Percentiles rank a stretch among this genome's conserved stretches.
Conservation (phyloP, 2,888 invertebrate genomes). For the Panopea generosa region DNA sequence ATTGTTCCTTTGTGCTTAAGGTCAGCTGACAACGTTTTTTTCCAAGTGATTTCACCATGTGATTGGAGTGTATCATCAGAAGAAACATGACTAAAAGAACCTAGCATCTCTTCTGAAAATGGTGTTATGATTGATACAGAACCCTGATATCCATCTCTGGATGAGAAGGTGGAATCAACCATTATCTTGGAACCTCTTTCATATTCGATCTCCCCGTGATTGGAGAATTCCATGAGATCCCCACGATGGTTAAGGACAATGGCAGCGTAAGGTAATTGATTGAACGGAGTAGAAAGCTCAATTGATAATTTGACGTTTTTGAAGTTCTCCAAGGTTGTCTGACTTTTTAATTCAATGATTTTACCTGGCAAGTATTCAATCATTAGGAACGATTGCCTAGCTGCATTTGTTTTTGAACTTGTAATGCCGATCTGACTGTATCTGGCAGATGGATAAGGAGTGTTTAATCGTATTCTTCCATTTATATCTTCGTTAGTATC, state of each 20-base stretch:
- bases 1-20: slow-evolving; percentile 27
- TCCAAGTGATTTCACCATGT: slow-evolving; percentile 30
- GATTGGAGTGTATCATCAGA: slow-evolving; percentile 23
- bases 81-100: slow-evolving; percentile 27
- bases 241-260: slow-evolving; percentile 30
- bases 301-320: slow-evolving; percentile 23
- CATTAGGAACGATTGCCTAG: slow-evolving; percentile 21
- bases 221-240: slow-evolving; percentile 22
- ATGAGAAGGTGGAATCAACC: slow-evolving; percentile 26
- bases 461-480: slow-evolving; percentile 39
- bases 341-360: slow-evolving; percentile 17
- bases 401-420: slow-evolving; percentile 14
- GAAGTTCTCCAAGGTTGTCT: slow-evolving; percentile 14
- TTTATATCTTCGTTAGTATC: slow-evolving; percentile 32
- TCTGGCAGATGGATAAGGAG: slow-evolving; percentile 18
- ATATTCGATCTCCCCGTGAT: slow-evolving; percentile 39
- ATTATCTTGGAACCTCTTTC: slow-evolving; percentile 19
- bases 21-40: slow-evolving; percentile 18
- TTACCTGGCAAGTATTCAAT: slow-evolving; percentile 46
- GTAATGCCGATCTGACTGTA: slow-evolving; percentile 25
- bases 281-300: slow-evolving; percentile 45
- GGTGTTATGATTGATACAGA: slow-evolving; percentile 30
- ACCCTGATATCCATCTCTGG: slow-evolving; percentile 19
- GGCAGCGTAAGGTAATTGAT: slow-evolving; percentile 21
- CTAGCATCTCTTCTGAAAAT: slow-evolving; percentile 23